Base-by-base conservation (phyloP, 2,797 vertebrate genomes). In the Coreius guichenoti region DNA sequence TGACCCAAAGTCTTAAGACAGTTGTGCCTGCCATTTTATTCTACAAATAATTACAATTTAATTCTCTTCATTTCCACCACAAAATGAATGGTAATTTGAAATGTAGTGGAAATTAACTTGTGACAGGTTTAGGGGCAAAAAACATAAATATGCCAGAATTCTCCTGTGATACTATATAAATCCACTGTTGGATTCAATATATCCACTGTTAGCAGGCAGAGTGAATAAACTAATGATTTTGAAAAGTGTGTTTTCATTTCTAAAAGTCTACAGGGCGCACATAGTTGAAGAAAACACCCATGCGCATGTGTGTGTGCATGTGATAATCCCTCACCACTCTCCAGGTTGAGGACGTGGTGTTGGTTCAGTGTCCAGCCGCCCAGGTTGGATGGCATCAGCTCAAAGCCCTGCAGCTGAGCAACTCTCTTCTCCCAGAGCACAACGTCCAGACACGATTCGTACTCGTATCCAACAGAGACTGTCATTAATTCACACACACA, bases 381-480 rank as follows among this genome's bases (percentile, higher is more conserved):
- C 84, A 97, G 92, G 89, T 96, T 96, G 82, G 97, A 96, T 88
- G 96, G 95, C 91, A 96, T 96, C 94, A 97, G 94, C 91, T 97
- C 96, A 90, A 96, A 97, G 58, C 96, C 96, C 93, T 97, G 96
- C 87, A 97, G 91, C 87, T 94, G 91, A 63, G 96, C 95, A 74
- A 95, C 95, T 90, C 95, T 95, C 92, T 95, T 96, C 92, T 97
- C 96, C 96, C 89, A 97, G 91, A 97, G 92, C 87, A 97, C 92
- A 88, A 96, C 92, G 89, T 96, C 95, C 69, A 96, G 94, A 90
- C 97, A 97, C 5, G 92, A 93, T 91, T 97, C 96, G 83, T 97
- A 97, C 92, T 97, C 96, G 85, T 97, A 97, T 86, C 96, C 96
- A 79, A 97, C 96, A 7, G 96, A 96, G 84, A 97, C 96, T 97